Percentiles rank a stretch among this genome's conserved stretches.
Conservation (phyloP, 2,797 vertebrate genomes). For the Sebastes taczanowskii region DNA sequence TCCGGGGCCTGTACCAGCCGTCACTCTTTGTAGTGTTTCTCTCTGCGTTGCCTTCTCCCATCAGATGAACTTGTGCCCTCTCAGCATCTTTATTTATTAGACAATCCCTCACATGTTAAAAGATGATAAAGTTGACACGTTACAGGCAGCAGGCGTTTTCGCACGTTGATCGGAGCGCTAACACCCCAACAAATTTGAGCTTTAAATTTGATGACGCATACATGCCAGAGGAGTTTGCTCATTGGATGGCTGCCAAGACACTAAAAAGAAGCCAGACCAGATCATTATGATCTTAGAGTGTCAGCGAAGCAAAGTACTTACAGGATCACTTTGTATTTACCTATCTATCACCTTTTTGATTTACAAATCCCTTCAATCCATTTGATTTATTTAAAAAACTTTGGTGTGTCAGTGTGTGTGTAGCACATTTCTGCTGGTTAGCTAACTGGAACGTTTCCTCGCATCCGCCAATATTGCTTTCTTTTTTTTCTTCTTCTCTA, state of each 20-base stretch:
- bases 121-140: constrained; percentile 74
- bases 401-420: constrained; percentile 5
- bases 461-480: constrained; percentile 30
- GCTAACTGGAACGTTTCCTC: constrained; percentile 28
- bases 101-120: constrained; percentile 75
- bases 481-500: background rate
- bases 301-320: constrained; percentile 31
- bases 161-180: constrained; percentile 51
- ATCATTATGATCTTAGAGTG: constrained; percentile 47
- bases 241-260: constrained; percentile 70
- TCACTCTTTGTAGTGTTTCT: constrained; percentile 67
- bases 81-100: constrained; percentile 72
- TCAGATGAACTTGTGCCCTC: constrained; percentile 69
- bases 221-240: constrained; percentile 76
- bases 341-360: constrained; percentile 5
- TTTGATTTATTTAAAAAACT: constrained; percentile 20
- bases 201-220: constrained; percentile 76
- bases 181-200: constrained; percentile 77
- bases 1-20: constrained; percentile 69
- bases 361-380: constrained; percentile 36
- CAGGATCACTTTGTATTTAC: constrained; percentile 31
- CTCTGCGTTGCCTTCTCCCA: constrained; percentile 37
- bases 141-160: constrained; percentile 69
- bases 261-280: constrained; percentile 51
- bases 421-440: constrained; percentile 32